Conservation (phyloP, 2,797 vertebrate species). For the Nyctibius grandis region DNA sequence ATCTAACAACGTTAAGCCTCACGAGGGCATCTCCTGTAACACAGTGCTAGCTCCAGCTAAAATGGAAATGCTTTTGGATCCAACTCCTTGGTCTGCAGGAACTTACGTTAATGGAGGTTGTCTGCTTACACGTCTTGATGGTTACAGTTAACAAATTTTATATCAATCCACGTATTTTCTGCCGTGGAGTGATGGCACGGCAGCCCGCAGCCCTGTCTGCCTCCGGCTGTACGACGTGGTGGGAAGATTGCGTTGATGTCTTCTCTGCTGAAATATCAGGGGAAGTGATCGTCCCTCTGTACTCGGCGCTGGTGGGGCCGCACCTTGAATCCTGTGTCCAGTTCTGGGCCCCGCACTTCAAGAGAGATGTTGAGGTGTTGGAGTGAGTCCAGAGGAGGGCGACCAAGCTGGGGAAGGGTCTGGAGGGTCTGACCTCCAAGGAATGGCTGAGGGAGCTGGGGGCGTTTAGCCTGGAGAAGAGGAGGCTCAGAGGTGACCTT, state of each 20-base stretch:
- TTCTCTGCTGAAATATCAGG: background rate
- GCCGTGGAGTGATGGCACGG: fast-evolving
- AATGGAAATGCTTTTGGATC: background rate
- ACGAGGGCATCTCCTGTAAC: background rate
- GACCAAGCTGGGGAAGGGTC: too few relatives aligned
- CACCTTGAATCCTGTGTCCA: too few relatives aligned
- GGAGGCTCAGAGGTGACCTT: too few relatives aligned
- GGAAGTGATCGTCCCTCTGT: too few relatives aligned
- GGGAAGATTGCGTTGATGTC: background rate
- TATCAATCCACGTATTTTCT: background rate
- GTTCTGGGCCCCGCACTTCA: too few relatives aligned
- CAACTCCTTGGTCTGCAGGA: background rate
- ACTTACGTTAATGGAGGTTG: fast-evolving
- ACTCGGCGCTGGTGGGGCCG: too few relatives aligned
- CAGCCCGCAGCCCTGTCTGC: background rate
- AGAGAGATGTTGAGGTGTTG: too few relatives aligned
- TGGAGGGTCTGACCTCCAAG: too few relatives aligned
- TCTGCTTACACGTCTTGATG: background rate
- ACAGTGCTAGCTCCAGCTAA: background rate
- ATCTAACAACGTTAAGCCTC: background rate
- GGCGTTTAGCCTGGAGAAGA: too few relatives aligned
- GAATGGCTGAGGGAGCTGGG: too few relatives aligned
- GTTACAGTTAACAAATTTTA: too few relatives aligned
- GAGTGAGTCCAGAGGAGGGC: too few relatives aligned
- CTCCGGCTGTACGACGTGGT: fast-evolving